Evolutionary conservation across 2,113 vertebrate species (phyloP).

Genomic region (Fregata magnificens): DNA sequence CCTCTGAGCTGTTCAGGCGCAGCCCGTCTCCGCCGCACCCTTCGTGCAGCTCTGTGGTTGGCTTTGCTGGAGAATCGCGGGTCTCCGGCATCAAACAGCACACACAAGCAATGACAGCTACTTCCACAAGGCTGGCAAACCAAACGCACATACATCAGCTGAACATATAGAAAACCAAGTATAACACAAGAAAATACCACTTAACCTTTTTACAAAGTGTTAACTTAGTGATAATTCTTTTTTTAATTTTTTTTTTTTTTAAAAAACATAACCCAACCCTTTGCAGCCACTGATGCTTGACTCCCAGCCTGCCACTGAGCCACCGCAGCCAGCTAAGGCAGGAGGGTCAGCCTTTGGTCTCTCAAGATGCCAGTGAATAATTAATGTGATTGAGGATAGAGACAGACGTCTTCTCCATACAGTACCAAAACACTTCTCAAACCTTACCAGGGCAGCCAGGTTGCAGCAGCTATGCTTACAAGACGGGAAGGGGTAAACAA

Average conservation of each 20-base stretch:
- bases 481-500: not conserved
- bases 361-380: not conserved
- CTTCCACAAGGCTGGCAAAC: not conserved
- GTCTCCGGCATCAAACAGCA: not conserved
- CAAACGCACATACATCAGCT: rapidly evolving
- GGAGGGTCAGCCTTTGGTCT: not conserved
- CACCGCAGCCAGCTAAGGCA: not conserved
- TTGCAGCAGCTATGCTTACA: rapidly evolving
- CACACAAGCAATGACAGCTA: rapidly evolving
- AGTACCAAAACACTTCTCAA: not conserved
- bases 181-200: not conserved
- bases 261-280: not conserved
- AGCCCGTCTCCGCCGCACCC: not conserved
- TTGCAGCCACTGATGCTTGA: not conserved
- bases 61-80: not conserved
- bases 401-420: not conserved
- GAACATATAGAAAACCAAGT: not conserved
- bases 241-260: not conserved
- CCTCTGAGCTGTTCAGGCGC: not conserved
- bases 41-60: not conserved
- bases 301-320: not conserved
- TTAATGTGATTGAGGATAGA: not conserved
- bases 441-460: not conserved
- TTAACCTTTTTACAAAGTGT: not conserved
- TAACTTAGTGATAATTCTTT: not conserved